phyloP scores from a whole-genome alignment of 2,113 vertebrate genomes.

The Petrocephalus zakoni region DNA sequence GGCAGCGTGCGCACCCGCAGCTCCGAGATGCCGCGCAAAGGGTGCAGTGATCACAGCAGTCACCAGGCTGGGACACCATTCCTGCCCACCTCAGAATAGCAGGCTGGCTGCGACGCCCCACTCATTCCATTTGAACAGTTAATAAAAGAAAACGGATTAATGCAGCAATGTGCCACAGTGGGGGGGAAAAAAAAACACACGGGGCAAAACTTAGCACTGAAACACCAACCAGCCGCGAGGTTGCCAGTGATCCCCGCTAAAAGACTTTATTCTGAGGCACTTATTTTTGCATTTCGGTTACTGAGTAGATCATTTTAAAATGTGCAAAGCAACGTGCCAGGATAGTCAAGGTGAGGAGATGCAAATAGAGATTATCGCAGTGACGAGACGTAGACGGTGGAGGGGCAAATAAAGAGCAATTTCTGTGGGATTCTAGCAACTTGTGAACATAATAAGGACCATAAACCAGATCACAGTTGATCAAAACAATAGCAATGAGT shows the following conservation, averaged over 20 bases:
- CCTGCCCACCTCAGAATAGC: background rate
- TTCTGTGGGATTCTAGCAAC: background rate
- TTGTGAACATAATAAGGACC: background rate
- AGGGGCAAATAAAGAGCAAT: background rate
- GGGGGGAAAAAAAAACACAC: background rate
- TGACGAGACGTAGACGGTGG: background rate
- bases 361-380: background rate
- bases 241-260: background rate
- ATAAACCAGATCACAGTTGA: background rate
- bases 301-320: background rate
- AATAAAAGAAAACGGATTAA: conserved; percentile 1
- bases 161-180: background rate
- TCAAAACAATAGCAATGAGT: background rate
- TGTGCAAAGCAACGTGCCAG: background rate
- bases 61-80: background rate
- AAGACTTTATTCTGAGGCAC: background rate
- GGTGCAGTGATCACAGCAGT: background rate
- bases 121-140: background rate
- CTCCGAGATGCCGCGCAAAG: background rate
- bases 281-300: background rate
- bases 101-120: background rate
- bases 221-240: background rate
- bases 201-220: background rate
- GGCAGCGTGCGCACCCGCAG: background rate
- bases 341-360: background rate